Percentiles rank a stretch among this genome's conserved stretches.
Evolutionary conservation across 2,797 vertebrate genomes (phyloP).

Genomic region (Sebastes flavidus): DNA sequence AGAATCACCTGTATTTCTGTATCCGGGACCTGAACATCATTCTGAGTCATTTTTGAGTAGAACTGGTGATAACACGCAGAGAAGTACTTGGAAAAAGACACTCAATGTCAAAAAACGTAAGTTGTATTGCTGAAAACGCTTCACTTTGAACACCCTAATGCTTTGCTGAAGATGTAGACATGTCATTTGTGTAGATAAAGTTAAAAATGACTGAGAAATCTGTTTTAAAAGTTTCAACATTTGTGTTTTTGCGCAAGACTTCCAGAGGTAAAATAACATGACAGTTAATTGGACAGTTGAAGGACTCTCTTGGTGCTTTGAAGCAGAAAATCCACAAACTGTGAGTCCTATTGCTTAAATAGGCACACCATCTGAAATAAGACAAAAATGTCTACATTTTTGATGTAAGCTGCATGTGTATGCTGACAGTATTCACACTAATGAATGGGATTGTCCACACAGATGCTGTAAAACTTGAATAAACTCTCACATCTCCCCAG

Average conservation of each 20-base stretch:
- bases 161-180: background rate
- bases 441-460: background rate
- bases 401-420: background rate
- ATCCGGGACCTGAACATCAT: background rate
- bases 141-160: background rate
- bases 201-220: background rate
- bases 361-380: background rate
- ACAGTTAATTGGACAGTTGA: background rate
- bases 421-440: background rate
- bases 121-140: background rate
- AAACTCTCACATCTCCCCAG: background rate
- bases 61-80: too few species aligned
- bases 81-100: background rate
- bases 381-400: background rate
- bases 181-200: background rate
- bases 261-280: background rate
- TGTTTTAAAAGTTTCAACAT: background rate
- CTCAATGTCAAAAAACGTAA: background rate
- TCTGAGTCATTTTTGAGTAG: too few species aligned
- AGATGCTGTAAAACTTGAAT: background rate
- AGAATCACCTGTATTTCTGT: background rate
- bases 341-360: background rate
- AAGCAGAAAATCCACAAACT: background rate
- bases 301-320: background rate
- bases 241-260: background rate